These are phyloP conservation scores for Eciton burchellii DNA, from an alignment of 1,140 invertebrate species.

Conservation along the genomic window DNA sequence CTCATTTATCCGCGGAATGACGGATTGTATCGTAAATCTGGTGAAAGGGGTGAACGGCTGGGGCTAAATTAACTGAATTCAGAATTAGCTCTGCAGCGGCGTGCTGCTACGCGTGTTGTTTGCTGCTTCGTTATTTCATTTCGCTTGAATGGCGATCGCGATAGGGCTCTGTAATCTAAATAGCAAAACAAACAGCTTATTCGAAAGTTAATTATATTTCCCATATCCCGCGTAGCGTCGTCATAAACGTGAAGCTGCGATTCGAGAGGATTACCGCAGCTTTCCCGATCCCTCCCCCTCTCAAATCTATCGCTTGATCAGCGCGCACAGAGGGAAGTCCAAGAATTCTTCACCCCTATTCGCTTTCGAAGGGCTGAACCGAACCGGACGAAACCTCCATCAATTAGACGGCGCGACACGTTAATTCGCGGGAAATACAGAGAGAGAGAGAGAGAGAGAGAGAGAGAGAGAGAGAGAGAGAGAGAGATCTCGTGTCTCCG, in stretches of 20 bases:
- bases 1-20: constrained; percentile 11
- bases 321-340: too few relatives aligned
- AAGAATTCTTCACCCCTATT: too few relatives aligned
- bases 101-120: background rate
- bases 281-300: too few relatives aligned
- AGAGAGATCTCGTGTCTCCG: too few relatives aligned
- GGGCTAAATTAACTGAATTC: constrained; percentile 22
- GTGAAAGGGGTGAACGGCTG: background rate
- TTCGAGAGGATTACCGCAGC: too few relatives aligned
- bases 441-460: too few relatives aligned
- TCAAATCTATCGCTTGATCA: too few relatives aligned
- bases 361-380: too few relatives aligned
- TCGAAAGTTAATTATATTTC: background rate
- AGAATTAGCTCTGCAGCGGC: constrained; percentile 14
- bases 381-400: too few relatives aligned
- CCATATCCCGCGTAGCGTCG: background rate
- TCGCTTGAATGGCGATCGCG: background rate
- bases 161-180: background rate
- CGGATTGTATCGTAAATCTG: constrained; percentile 45
- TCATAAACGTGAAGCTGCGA: background rate
- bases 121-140: background rate
- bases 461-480: too few relatives aligned
- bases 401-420: too few relatives aligned
- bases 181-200: background rate
- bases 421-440: constrained; percentile 41